phyloP scores from a whole-genome alignment of 2,113 vertebrate species.

The Embiotoca jacksoni region DNA sequence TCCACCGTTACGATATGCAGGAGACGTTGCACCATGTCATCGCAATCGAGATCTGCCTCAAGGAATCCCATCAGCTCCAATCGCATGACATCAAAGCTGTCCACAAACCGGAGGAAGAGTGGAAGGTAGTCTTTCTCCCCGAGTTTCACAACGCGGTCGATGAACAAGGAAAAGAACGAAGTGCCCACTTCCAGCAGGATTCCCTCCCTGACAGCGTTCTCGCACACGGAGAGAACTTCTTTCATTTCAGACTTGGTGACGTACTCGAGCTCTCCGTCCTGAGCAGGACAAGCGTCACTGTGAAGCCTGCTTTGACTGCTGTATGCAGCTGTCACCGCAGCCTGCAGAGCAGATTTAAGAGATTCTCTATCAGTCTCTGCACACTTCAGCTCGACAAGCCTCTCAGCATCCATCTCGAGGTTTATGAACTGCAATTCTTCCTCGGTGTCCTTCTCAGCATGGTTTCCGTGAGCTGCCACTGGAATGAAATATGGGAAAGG shows the following conservation, averaged over 20 bases:
- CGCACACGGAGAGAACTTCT: conserved; percentile 93
- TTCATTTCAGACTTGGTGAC: conserved; percentile 89
- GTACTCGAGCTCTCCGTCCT: conserved; percentile 81
- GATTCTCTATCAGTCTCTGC: conserved; percentile 83
- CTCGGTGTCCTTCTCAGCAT: conserved; percentile 78
- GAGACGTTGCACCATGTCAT: conserved; percentile 87
- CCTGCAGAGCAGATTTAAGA: conserved; percentile 82
- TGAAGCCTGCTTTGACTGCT: conserved; percentile 69
- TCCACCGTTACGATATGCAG: conserved; percentile 89
- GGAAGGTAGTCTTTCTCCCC: conserved; percentile 90
- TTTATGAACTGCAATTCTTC: conserved; percentile 81
- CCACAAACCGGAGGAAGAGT: conserved; percentile 92
- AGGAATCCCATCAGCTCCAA: conserved; percentile 94
- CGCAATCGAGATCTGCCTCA: conserved; percentile 87
- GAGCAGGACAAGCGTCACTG: conserved; percentile 47
- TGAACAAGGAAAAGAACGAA: conserved; percentile 94
- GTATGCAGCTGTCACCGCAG: conserved; percentile 75
- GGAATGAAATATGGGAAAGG: conserved; percentile 27
- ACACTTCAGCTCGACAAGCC: conserved; percentile 79
- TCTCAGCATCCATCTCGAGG: conserved; percentile 81
- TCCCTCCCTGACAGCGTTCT: conserved; percentile 90
- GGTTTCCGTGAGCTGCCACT: conserved; percentile 72
- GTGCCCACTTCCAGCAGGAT: conserved; percentile 90
- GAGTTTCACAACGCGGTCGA: conserved; percentile 91
- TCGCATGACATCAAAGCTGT: conserved; percentile 92